A percentile compares a stretch with the other conserved stretches of the same genome.
phyloP scores from a whole-genome alignment of 2,888 invertebrate species.

The Tenthredo livida region DNA sequence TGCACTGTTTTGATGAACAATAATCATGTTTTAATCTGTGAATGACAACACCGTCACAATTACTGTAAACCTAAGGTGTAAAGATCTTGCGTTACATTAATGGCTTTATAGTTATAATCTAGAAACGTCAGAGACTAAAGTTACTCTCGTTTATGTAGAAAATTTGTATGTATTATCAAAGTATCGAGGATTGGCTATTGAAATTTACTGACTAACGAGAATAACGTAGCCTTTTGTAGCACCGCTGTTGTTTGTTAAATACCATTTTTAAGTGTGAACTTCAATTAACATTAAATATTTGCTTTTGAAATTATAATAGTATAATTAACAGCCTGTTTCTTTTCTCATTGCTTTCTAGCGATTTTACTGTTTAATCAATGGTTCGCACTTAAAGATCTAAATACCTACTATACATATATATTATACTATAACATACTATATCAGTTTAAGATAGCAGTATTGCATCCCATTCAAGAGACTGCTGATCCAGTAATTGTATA shows the following conservation, averaged over 20 bases:
- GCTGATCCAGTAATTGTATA: conserved; percentile 72
- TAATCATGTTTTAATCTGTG: conserved; percentile 1
- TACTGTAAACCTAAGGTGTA: background rate
- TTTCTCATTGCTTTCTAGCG: conserved; percentile 52
- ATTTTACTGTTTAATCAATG: background rate
- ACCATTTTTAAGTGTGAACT: conserved; percentile 19
- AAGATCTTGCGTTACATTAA: background rate
- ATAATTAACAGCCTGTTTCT: background rate
- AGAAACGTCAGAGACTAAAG: conserved; percentile 5
- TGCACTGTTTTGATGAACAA: background rate
- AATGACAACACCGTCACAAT: background rate
- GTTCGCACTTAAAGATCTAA: conserved; percentile 12
- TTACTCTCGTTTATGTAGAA: background rate
- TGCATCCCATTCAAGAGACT: conserved; percentile 71
- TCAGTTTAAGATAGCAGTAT: conserved; percentile 66
- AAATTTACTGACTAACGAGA: background rate
- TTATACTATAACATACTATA: background rate
- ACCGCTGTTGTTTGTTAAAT: background rate
- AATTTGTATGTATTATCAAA: background rate
- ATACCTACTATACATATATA: conserved; percentile 16
- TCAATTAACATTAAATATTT: background rate
- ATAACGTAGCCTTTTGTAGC: background rate
- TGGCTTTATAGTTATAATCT: background rate
- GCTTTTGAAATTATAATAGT: background rate
- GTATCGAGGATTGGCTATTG: background rate